Conservation (phyloP, 2,888 invertebrate species). For the Mimumesa dahlbomi region DNA sequence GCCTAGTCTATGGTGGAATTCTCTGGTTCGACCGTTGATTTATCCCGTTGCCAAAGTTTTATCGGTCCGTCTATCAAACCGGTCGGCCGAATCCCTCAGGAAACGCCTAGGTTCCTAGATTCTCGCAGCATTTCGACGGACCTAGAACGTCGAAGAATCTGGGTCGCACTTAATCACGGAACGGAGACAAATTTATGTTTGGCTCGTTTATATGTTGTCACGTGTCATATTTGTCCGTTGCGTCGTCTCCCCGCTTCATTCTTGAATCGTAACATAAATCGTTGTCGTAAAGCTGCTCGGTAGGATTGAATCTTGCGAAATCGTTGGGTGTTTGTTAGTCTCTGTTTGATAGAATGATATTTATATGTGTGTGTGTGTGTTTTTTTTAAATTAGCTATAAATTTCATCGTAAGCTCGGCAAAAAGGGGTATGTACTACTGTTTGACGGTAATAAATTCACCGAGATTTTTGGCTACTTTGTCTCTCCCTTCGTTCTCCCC, state of each 20-base stretch:
- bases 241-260: constrained; percentile 21
- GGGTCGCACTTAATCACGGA: constrained; percentile 49
- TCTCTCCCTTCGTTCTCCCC: no score
- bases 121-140: constrained; percentile 31
- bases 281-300: background rate
- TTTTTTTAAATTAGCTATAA: constrained; percentile 15
- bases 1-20: constrained; percentile 45
- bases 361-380: background rate
- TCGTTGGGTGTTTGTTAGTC: no score
- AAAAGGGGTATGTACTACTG: no score
- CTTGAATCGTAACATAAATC: constrained; percentile 27
- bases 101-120: constrained; percentile 26
- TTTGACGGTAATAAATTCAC: no score
- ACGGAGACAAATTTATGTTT: constrained; percentile 49
- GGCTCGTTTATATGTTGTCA: background rate
- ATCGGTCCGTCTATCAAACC: constrained; percentile 69
- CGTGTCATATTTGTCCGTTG: constrained; percentile 1
- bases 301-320: no score
- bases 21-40: constrained; percentile 65
- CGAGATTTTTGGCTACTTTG: no score
- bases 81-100: constrained; percentile 35
- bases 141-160: constrained; percentile 34
- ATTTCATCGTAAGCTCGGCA: no score
- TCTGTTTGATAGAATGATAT: background rate
- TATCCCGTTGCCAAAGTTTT: constrained; percentile 72